A percentile compares a stretch with the other conserved stretches of the same genome.
Conservation (phyloP, 2,888 invertebrate species). For the Endotricha flammealis region DNA sequence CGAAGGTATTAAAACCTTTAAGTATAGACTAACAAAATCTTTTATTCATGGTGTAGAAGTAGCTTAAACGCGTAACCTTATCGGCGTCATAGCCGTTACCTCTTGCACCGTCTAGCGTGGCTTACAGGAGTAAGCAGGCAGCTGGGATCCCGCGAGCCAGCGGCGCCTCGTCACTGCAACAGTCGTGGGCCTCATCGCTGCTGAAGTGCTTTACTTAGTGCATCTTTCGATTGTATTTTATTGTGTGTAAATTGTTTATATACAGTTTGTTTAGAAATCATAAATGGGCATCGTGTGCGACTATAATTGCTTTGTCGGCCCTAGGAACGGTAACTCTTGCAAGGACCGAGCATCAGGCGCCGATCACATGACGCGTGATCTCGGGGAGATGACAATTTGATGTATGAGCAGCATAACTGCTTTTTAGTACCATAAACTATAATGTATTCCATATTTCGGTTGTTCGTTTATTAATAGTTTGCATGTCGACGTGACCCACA, state of each 20-base stretch:
- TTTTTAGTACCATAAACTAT: constrained; percentile 11
- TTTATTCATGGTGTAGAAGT: constrained; percentile 68
- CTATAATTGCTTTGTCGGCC: constrained; percentile 5
- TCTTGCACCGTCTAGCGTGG: constrained; percentile 42
- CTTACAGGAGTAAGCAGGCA: constrained; percentile 14
- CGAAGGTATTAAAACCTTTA: constrained; percentile 52
- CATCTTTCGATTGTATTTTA: constrained; percentile 8
- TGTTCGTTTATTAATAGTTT: constrained; percentile 5
- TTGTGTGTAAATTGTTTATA: constrained; percentile 11
- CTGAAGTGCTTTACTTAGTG: constrained; percentile 7
- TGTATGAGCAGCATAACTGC: constrained; percentile 19
- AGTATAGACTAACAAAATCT: constrained; percentile 63
- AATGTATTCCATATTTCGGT: constrained; percentile 6
- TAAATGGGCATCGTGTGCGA: constrained; percentile 5
- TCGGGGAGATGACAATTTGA: not conserved
- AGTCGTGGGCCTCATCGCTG: constrained; percentile 1
- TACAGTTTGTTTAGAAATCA: constrained; percentile 7
- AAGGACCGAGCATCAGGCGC: not conserved
- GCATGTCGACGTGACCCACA: constrained; percentile 8
- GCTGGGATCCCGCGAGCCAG: constrained; percentile 12
- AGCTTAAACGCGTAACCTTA: constrained; percentile 56
- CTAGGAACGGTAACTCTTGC: not conserved
- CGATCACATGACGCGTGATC: not conserved
- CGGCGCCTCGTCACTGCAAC: constrained; percentile 5
- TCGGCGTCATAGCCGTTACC: constrained; percentile 45